These are phyloP conservation scores for Corbicula japonica DNA, from an alignment of 2,888 invertebrate species.

Conservation along the genomic window DNA sequence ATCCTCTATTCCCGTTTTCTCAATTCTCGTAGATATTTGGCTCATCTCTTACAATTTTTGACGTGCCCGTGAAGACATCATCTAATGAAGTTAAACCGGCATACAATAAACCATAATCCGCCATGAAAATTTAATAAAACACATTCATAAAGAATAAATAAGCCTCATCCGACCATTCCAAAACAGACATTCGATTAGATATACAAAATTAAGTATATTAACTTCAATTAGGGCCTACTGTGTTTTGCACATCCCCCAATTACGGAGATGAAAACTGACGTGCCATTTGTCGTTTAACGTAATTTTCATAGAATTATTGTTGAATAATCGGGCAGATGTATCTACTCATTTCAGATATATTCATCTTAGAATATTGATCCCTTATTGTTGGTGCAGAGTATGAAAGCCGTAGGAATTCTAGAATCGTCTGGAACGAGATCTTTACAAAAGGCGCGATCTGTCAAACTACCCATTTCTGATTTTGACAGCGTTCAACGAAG, in stretches of 20 bases:
- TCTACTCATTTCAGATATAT: slow-evolving; percentile 34
- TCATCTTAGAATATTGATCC: slow-evolving; percentile 16
- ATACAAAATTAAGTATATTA: slow-evolving; percentile 72
- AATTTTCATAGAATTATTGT: slow-evolving; percentile 61
- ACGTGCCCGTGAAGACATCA: slow-evolving; percentile 59
- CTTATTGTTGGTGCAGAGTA: too few relatives aligned
- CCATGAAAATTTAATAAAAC: slow-evolving; percentile 68
- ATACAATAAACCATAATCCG: slow-evolving; percentile 70
- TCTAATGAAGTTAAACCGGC: slow-evolving; percentile 58
- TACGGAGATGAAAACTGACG: slow-evolving; percentile 62
- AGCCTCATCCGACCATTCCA: slow-evolving; percentile 58
- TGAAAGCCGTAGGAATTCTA: too few relatives aligned
- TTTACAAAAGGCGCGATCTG: too few relatives aligned
- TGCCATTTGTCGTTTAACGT: slow-evolving; percentile 63
- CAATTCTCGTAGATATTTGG: slow-evolving; percentile 33
- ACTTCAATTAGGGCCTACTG: slow-evolving; percentile 69
- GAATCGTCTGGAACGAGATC: too few relatives aligned
- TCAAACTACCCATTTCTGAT: too few relatives aligned
- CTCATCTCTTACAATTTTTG: slow-evolving; percentile 46
- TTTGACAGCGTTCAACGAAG: too few relatives aligned
- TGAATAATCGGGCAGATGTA: slow-evolving; percentile 54
- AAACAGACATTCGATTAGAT: slow-evolving; percentile 70
- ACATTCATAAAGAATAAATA: slow-evolving; percentile 70
- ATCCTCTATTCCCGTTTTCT: too few relatives aligned
- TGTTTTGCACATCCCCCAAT: slow-evolving; percentile 67